These are phyloP conservation scores for Norana najaformis DNA, from an alignment of 2,888 invertebrate species.

Conservation along the genomic window DNA sequence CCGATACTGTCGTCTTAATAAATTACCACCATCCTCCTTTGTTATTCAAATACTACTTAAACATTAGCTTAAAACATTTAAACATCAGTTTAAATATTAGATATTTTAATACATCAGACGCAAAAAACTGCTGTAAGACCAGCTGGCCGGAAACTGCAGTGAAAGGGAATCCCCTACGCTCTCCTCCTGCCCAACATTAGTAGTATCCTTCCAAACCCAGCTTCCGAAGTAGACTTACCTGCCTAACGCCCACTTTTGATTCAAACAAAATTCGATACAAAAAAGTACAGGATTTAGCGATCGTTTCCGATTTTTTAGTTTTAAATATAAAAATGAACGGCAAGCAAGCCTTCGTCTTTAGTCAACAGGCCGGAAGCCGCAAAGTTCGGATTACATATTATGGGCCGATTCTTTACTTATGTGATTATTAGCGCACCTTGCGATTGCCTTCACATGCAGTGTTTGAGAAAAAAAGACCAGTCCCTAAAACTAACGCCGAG, in stretches of 20 bases:
- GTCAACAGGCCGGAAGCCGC: background rate
- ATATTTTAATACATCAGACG: no score
- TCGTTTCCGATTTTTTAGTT: background rate
- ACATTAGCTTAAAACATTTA: no score
- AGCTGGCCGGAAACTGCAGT: background rate
- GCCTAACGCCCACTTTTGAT: background rate
- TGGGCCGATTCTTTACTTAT: background rate
- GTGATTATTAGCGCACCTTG: background rate
- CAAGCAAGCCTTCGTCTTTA: background rate
- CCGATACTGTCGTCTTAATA: no score
- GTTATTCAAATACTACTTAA: no score
- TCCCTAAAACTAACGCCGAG: no score
- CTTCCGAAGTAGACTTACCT: background rate
- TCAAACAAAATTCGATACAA: background rate
- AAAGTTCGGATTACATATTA: background rate
- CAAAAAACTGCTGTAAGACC: background rate
- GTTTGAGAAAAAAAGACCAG: no score
- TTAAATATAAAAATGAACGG: constrained; percentile 13
- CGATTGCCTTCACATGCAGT: background rate
- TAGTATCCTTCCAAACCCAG: background rate
- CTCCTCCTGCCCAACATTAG: background rate
- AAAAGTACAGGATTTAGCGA: background rate
- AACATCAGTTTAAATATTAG: no score
- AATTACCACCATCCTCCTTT: no score
- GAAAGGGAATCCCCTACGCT: background rate